Evolutionary conservation across 2,113 vertebrate genomes (phyloP), one percentile per base, ranked within the genome.

Genomic region (Etheostoma cragini): DNA sequence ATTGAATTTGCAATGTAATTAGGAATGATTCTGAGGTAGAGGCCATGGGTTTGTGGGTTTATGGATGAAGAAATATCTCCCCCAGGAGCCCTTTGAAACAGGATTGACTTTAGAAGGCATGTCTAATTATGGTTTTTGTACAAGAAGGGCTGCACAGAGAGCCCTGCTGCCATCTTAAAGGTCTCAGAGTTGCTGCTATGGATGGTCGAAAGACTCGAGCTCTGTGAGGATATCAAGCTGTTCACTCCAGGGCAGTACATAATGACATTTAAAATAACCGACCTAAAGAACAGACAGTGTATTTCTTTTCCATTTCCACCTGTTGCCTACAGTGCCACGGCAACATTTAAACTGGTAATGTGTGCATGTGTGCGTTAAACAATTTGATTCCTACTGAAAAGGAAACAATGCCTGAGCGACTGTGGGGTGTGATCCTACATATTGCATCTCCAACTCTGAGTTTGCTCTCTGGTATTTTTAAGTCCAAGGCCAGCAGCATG

Each of bases 1-100:
- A 92, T 89, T 89, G 83, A 84, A 80, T 89, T 76, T 87, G 50
- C 80, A 85, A 86, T 81, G 80, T 91, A 87, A 91, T 91, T 91
- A 91, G 85, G 65, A 89, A 70, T 65, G 86, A 90, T 83, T 87
- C 72, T 85, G 75, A 85, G 58, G 84, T 78, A 49, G 54, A 73
- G 88, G 83, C 80, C 85, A 49, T 26, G 79, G 78, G 88, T 85
- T 89, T 90, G 46, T 33, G 79, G 78, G 88, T 85, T 89, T 90
- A 85, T 70, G 75, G 84, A 17, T 73, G 76, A 78, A 13, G 26
- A 77, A 77, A 89, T 85, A 85, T 80, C 84, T 85, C 85, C 80
- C 88, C 38, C 78, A 81, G 82, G 87, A 88, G 82, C 80, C 69
- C 68, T 81, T 80, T 78, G 84, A 89, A 91, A 88, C 77, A 70